Percentiles rank a stretch among this genome's conserved stretches.
phyloP scores from a whole-genome alignment of 1,140 invertebrate genomes.

The Cyclina sinensis region DNA sequence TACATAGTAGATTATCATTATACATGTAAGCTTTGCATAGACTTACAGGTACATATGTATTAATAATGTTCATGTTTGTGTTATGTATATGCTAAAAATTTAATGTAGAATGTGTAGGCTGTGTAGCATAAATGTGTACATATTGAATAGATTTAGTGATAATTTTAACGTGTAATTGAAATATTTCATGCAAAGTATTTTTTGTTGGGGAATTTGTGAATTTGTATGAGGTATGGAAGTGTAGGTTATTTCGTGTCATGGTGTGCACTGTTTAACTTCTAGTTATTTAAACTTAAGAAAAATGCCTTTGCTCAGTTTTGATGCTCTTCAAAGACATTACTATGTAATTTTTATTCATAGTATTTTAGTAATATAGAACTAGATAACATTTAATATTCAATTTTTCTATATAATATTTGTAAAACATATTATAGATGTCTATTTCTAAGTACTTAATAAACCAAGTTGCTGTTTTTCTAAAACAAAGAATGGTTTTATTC shows the following conservation, averaged over 20 bases:
- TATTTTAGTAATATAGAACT: too few relatives aligned
- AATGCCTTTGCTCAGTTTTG: not conserved
- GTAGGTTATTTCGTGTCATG: not conserved
- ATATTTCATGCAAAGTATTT: not conserved
- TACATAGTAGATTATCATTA: constrained; percentile 23
- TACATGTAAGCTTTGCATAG: not conserved
- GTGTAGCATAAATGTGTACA: constrained; percentile 20
- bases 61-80: not conserved
- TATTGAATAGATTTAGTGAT: constrained; percentile 16
- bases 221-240: not conserved
- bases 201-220: not conserved
- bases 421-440: too few relatives aligned
- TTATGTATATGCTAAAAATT: constrained; percentile 7
- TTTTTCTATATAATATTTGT: not conserved
- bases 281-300: not conserved
- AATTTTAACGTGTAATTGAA: constrained; percentile 3
- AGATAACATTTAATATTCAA: too few relatives aligned
- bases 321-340: not conserved
- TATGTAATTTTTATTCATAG: not conserved
- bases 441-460: too few relatives aligned
- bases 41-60: not conserved
- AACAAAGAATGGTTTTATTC: too few relatives aligned
- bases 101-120: constrained; percentile 3
- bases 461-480: too few relatives aligned
- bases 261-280: not conserved